Evolutionary conservation across 92 coral and sea anemone genomes (phyloP), one percentile per base, ranked within the genome.

Genomic region (Blastomussa wellsi): DNA sequence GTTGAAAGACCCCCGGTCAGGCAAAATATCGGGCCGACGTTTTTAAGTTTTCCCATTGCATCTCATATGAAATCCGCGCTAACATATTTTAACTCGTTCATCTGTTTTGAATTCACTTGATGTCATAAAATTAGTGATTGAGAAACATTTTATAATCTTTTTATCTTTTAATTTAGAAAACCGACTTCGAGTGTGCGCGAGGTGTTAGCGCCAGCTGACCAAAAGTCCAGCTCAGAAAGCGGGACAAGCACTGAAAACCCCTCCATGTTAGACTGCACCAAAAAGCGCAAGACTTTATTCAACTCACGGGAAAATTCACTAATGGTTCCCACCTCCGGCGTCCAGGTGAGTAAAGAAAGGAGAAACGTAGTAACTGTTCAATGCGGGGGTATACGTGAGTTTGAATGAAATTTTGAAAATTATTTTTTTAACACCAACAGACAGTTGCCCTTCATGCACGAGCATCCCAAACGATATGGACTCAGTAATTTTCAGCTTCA

Each of bases 221-320:
- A 74, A 81, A 72, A 70, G 85, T 60, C 41, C 86, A 72, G 47
- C 67, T 78, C 79, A 78, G 85, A 74, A 47, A 51, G 33, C 37
- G 74, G 64, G 72, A 76, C 84, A 67, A 87, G 79, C 41, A 42
- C 80, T 35, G 89, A 85, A 38, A 76, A 47, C 72, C 88, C 92
- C 26, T 83, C 90, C 74, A 65, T 94, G 37, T 88, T 89, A 72
- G 93, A 94, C 79, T 91, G 91, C 22, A 87, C 92, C 87, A 93
- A 91, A 88, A 92, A 90, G 52, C 93, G 95, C 79, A 91, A 90
- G 88, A 90, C 94, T 41, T 80, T 96, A 39, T 91, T 87, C 76
- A 96, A 93, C 79, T 73, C 89, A 39, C 92, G 89, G 72, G 96
- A 93, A 39, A 91, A 86, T 72, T 90, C 96, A 5, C 79, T 90